A percentile compares a stretch with the other conserved stretches of the same genome.
phyloP scores from a whole-genome alignment of 2,113 vertebrate genomes.

The Limanda limanda region DNA sequence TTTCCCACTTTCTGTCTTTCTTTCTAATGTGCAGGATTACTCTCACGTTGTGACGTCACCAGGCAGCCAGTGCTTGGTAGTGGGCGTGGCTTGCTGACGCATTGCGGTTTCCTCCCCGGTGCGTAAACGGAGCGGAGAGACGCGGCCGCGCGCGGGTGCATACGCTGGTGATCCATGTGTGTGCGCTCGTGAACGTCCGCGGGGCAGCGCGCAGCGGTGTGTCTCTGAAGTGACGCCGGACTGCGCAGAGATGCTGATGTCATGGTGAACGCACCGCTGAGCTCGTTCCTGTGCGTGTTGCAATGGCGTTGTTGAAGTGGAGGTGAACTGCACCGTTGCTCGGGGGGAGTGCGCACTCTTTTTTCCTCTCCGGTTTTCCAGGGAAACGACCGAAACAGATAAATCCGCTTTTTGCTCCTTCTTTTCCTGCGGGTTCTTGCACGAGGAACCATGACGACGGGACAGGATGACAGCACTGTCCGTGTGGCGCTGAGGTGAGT shows the following conservation, averaged over 20 bases:
- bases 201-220: no score
- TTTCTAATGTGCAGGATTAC: not conserved
- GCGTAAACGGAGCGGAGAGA: constrained; percentile 13
- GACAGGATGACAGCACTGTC: constrained; percentile 92
- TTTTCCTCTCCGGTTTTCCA: constrained; percentile 7
- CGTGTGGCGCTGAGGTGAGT: constrained; percentile 93
- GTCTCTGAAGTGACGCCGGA: not conserved
- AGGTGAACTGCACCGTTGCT: constrained; percentile 53
- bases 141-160: not conserved
- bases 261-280: not conserved
- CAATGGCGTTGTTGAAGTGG: constrained; percentile 55
- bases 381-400: constrained; percentile 11
- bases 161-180: not conserved
- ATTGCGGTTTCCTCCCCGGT: constrained; percentile 79
- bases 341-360: constrained; percentile 46
- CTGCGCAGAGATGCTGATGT: constrained; percentile 42
- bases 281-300: constrained; percentile 8
- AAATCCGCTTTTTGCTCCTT: constrained; percentile 1
- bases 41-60: constrained; percentile 56
- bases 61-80: constrained; percentile 6
- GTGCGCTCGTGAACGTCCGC: constrained; percentile 3
- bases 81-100: constrained; percentile 82
- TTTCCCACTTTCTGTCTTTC: no score
- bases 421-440: not conserved
- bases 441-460: constrained; percentile 83